A percentile compares a stretch with the other conserved stretches of the same genome.
Conservation (phyloP, 1,140 invertebrate genomes). For the Drosophila funebris region DNA sequence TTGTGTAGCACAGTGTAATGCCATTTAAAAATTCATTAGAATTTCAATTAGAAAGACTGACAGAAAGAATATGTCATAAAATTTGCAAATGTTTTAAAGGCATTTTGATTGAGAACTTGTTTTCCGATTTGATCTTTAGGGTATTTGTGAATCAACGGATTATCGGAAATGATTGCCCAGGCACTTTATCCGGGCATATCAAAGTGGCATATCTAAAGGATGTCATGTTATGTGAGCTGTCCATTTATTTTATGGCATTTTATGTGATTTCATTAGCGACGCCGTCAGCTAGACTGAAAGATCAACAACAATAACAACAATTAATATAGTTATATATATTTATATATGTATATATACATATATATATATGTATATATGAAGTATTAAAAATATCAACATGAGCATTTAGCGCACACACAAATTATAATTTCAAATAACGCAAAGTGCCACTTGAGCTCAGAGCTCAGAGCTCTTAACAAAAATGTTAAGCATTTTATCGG, state of each 20-base stretch:
- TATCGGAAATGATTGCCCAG: slow-evolving; percentile 54
- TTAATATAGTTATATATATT: slow-evolving; percentile 19
- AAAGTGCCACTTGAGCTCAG: slow-evolving; percentile 78
- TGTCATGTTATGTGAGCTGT: slow-evolving; percentile 59
- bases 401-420: slow-evolving; percentile 72
- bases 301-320: slow-evolving; percentile 39
- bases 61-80: slow-evolving; percentile 58
- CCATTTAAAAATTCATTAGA: slow-evolving; percentile 43
- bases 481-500: slow-evolving; percentile 78
- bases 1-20: slow-evolving; percentile 47
- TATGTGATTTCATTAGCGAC: slow-evolving; percentile 74
- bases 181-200: slow-evolving; percentile 43
- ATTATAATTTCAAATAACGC: slow-evolving; percentile 78
- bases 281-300: slow-evolving; percentile 15
- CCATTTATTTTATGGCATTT: slow-evolving; percentile 65
- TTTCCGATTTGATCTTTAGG: slow-evolving; percentile 29
- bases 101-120: slow-evolving; percentile 72
- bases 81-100: slow-evolving; percentile 49
- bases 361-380: slow-evolving; percentile 31
- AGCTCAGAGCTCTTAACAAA: slow-evolving; percentile 70
- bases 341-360: slow-evolving; percentile 10
- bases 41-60: slow-evolving; percentile 40
- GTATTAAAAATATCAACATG: slow-evolving; percentile 49
- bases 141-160: slow-evolving; percentile 20
- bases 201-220: slow-evolving; percentile 67